Evolutionary conservation across 1,140 invertebrate genomes (phyloP).

Genomic region (Camponotus floridanus): DNA sequence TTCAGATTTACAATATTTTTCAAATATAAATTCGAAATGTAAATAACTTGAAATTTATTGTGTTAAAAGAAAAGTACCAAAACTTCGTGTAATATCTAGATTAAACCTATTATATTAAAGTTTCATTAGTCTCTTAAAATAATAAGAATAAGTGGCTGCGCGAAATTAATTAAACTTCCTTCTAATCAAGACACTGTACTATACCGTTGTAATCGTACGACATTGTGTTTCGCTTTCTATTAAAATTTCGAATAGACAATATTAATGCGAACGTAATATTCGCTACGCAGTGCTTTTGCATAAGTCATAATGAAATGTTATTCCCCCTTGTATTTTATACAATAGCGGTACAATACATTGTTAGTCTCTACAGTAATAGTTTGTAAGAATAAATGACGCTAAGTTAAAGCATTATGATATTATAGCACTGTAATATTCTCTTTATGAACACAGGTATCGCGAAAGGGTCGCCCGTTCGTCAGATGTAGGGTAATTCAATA

Average conservation of each 20-base stretch:
- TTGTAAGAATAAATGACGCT: background rate
- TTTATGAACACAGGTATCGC: slow-evolving; percentile 7
- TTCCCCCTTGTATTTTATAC: background rate
- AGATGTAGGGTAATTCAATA: slow-evolving; percentile 70
- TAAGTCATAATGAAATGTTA: background rate
- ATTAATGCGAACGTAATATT: slow-evolving; percentile 28
- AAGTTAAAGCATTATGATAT: slow-evolving; percentile 16
- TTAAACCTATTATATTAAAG: slow-evolving; percentile 18
- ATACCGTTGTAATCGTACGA: slow-evolving; percentile 2
- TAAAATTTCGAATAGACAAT: slow-evolving; percentile 21
- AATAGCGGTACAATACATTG: slow-evolving; percentile 12
- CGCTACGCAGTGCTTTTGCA: background rate
- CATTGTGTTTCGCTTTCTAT: slow-evolving; percentile 25
- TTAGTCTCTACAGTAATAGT: background rate
- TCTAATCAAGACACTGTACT: background rate
- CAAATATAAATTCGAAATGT: background rate
- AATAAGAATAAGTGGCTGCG: slow-evolving; percentile 27
- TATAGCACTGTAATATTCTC: background rate
- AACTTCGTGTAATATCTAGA: background rate
- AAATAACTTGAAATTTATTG: slow-evolving; percentile 23
- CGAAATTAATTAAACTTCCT: slow-evolving; percentile 40
- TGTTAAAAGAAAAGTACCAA: background rate
- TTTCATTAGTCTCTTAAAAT: slow-evolving; percentile 7
- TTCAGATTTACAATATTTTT: slow-evolving; percentile 13
- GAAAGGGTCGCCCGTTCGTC: slow-evolving; percentile 47